phyloP scores from a whole-genome alignment of 1,140 invertebrate genomes.

The Dendrolimus kikuchii region DNA sequence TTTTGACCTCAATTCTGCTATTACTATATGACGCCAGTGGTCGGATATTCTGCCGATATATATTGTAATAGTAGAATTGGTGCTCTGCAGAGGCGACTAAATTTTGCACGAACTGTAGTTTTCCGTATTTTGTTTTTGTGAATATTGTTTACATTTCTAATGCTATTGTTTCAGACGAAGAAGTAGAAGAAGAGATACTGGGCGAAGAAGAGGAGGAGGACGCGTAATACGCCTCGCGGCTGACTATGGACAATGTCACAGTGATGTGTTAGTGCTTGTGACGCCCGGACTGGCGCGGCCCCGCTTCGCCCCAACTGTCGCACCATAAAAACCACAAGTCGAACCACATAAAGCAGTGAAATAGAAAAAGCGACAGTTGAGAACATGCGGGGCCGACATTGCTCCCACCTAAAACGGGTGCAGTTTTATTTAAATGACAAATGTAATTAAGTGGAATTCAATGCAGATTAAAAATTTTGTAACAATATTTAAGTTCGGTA shows the following conservation, averaged over 20 bases:
- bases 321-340: slow-evolving; percentile 2
- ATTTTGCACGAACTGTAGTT: no score
- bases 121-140: no score
- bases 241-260: slow-evolving; percentile 69
- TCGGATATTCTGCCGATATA: no score
- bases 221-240: slow-evolving; percentile 70
- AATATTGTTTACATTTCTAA: not conserved
- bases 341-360: slow-evolving; percentile 12
- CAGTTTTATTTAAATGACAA: slow-evolving; percentile 67
- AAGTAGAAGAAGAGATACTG: slow-evolving; percentile 71
- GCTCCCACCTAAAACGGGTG: slow-evolving; percentile 67
- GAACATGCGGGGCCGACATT: slow-evolving; percentile 59
- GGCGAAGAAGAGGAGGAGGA: slow-evolving; percentile 76
- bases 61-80: no score
- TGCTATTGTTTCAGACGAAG: slow-evolving; percentile 73
- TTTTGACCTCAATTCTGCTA: no score
- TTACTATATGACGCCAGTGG: no score
- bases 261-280: slow-evolving; percentile 68
- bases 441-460: slow-evolving; percentile 63
- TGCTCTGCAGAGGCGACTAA: no score
- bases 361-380: slow-evolving; percentile 36
- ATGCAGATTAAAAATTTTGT: slow-evolving; percentile 61
- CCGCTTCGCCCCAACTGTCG: slow-evolving; percentile 58
- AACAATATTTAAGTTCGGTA: slow-evolving; percentile 62
- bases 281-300: slow-evolving; percentile 54